A percentile compares a stretch with the other conserved stretches of the same genome.
These are phyloP conservation scores for Elmis aenea DNA, from an alignment of 2,888 invertebrate genomes.

Conservation along the genomic window DNA sequence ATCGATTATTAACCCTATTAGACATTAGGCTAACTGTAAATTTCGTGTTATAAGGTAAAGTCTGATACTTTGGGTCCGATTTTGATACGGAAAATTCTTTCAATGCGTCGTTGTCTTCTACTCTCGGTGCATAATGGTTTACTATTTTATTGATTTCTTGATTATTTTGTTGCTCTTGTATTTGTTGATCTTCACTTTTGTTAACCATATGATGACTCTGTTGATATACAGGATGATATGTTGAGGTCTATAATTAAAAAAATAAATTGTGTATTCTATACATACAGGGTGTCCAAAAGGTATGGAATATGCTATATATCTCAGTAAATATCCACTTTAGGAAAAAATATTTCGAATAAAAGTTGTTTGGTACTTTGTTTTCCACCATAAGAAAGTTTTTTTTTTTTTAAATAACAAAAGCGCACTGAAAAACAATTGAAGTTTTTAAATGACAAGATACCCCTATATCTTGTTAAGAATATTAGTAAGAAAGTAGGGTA, in stretches of 20 bases:
- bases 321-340: too few relatives aligned
- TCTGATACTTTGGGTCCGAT: slow-evolving; percentile 87
- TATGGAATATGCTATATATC: too few relatives aligned
- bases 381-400: too few relatives aligned
- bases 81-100: slow-evolving; percentile 74
- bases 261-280: too few relatives aligned
- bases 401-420: too few relatives aligned
- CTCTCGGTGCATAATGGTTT: slow-evolving; percentile 24
- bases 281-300: too few relatives aligned
- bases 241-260: slow-evolving; percentile 33
- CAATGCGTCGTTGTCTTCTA: slow-evolving; percentile 48
- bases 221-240: slow-evolving; percentile 44
- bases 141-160: slow-evolving; percentile 37
- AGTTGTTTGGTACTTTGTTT: too few relatives aligned
- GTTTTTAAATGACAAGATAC: too few relatives aligned
- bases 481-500: too few relatives aligned
- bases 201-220: slow-evolving; percentile 37
- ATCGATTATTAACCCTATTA: slow-evolving; percentile 30
- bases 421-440: too few relatives aligned
- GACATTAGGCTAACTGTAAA: slow-evolving; percentile 61
- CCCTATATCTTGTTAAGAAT: too few relatives aligned
- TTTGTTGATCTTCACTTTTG: slow-evolving; percentile 36
- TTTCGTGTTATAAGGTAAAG: slow-evolving; percentile 84
- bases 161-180: slow-evolving; percentile 24
- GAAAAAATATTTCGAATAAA: too few relatives aligned